Evolutionary conservation across 2,113 vertebrate genomes (phyloP).

Genomic region (Otocyon megalotis): DNA sequence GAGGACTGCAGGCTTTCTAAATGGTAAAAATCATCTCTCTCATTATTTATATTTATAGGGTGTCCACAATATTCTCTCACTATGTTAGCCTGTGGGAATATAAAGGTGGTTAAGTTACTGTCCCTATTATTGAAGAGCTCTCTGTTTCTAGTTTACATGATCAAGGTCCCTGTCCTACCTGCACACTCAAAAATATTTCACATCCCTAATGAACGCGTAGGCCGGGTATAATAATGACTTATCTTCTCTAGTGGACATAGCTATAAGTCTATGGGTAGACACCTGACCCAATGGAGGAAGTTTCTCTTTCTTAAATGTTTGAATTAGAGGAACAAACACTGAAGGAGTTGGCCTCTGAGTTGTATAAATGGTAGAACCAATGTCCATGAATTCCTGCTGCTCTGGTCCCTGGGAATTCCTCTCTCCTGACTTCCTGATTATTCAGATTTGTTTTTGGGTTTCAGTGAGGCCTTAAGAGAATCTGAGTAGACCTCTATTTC

Average conservation of each 20-base stretch:
- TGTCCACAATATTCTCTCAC: background rate
- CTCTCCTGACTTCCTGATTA: background rate
- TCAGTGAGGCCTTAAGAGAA: background rate
- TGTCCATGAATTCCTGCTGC: background rate
- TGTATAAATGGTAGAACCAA: background rate
- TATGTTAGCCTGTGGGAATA: background rate
- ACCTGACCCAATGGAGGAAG: background rate
- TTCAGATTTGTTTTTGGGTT: background rate
- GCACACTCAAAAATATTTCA: background rate
- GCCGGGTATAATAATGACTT: background rate
- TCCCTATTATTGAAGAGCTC: background rate
- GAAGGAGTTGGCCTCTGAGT: background rate
- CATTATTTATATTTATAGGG: background rate
- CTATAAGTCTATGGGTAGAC: background rate
- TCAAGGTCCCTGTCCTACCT: background rate
- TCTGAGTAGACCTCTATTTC: background rate
- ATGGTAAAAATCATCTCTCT: conserved; percentile 26
- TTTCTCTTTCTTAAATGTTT: conserved; percentile 1
- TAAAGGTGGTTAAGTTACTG: background rate
- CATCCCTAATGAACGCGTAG: background rate
- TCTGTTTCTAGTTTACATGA: background rate
- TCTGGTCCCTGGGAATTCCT: background rate
- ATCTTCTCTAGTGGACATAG: background rate
- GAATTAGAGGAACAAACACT: background rate
- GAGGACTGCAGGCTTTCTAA: background rate